These are phyloP conservation scores for Halichoerus grypus DNA, from an alignment of 2,113 vertebrate species.

Conservation along the genomic window DNA sequence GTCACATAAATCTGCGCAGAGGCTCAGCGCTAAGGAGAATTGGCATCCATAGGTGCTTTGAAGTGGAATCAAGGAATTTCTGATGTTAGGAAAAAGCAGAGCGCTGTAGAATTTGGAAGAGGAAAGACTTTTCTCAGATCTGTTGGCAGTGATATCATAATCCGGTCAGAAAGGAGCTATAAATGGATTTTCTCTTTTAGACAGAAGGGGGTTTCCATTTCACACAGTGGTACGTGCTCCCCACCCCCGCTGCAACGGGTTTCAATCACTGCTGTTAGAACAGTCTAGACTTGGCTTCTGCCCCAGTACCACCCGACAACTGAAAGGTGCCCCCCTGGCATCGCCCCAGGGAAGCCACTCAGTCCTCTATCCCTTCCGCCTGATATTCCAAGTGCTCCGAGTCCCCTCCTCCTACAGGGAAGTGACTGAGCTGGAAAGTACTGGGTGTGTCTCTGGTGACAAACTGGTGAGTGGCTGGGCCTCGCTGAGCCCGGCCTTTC, in stretches of 20 bases:
- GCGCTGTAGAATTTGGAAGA: neutral
- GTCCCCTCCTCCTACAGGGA: neutral
- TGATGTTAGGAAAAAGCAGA: neutral
- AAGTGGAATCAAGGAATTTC: neutral
- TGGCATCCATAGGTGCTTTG: neutral
- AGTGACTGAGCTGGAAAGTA: accelerated
- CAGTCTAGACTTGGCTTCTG: accelerated
- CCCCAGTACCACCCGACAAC: neutral
- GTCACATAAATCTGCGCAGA: neutral
- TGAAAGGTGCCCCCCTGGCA: accelerated
- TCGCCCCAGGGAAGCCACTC: neutral
- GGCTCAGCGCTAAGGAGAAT: accelerated
- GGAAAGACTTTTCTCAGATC: neutral
- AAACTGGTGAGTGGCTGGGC: accelerated
- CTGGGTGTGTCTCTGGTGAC: accelerated
- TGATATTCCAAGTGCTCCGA: accelerated
- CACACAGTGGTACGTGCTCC: accelerated
- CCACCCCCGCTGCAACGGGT: accelerated
- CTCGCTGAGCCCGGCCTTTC: accelerated
- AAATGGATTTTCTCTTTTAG: neutral
- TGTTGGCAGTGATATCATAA: accelerated
- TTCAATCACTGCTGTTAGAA: neutral
- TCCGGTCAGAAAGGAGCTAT: neutral
- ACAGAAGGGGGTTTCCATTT: neutral
- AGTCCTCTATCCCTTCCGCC: accelerated